Base-by-base conservation (phyloP, 2,888 invertebrate genomes). In the Aporophyla nigra region DNA sequence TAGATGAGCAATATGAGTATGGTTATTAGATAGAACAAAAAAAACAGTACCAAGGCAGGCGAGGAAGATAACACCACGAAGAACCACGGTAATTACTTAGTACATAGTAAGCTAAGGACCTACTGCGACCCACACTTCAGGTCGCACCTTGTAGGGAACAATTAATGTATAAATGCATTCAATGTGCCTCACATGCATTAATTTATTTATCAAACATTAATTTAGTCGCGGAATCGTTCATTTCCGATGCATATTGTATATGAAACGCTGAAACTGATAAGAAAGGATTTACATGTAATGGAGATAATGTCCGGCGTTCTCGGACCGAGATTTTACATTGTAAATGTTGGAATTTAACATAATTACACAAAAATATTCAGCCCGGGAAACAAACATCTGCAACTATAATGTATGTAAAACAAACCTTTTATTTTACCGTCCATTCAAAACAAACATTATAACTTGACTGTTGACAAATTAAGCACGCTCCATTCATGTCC, bases 381-480 rank as follows among this genome's bases (percentile, higher is more conserved):
- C 10, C 1, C 14, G 43, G n/a, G 14, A 49, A 65, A 59, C 40
- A 78, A 40, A 80, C 12, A 14, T 65, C 27, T 5, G 51, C 63
- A 24, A 43, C 21, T 10, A 40, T 58, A 33, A 66, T 49, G 9
- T 74, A 49, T 24, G 61, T 46, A 51, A 46, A 63, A 16, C n/a
- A 24, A 59, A 78, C 51, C 10, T 72, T 65, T 46, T 59, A 40
- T 71, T 46, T 53, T 7, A 27, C 33, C 12, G 9, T 67, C 19
- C 10, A 62, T 58, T 76, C 12, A 21, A 82, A 62, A 56, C 58
- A 58, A 71, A 58, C 56, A 80, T 27, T n/a, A 63, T 65, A 73
- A 68, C 51, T 54, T 63, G 62, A 62, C 61, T 24, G 58, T 51
- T 74, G 46, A 83, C 70, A 66, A 61, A 83, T 78, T 40, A 53